These are phyloP conservation scores for Zhengitettix transpicula DNA, from an alignment of 2,888 invertebrate species.

Conservation along the genomic window DNA sequence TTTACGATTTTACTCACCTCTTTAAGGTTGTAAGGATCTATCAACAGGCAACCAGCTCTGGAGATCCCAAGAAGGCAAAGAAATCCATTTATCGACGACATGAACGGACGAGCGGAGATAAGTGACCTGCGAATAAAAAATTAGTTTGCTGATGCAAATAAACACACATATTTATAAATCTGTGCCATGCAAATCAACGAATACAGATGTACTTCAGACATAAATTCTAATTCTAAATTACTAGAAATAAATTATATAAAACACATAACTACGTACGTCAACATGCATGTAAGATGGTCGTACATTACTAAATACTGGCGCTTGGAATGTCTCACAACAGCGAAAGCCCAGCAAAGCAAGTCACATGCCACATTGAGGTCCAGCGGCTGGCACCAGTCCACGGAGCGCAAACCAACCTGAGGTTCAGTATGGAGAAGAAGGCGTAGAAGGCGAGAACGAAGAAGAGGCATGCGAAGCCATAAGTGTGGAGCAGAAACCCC, in stretches of 20 bases:
- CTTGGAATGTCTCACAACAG: no score
- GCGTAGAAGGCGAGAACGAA: conserved; percentile 35
- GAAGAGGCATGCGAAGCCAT: conserved; percentile 36
- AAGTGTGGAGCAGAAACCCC: conserved; percentile 36
- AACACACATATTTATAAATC: no score
- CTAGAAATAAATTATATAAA: no score
- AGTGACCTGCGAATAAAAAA: conserved; percentile 25
- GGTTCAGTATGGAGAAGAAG: conserved; percentile 34
- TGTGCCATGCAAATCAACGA: no score
- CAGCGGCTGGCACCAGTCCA: neutral
- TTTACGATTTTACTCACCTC: conserved; percentile 22
- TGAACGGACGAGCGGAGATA: conserved; percentile 33
- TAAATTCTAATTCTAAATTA: no score
- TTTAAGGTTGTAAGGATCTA: conserved; percentile 38
- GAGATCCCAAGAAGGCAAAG: conserved; percentile 33
- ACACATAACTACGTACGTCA: no score
- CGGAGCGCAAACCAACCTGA: conserved; percentile 24
- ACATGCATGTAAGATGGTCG: no score
- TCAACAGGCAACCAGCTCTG: conserved; percentile 32
- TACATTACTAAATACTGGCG: no score
- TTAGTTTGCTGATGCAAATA: no score
- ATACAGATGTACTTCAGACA: no score
- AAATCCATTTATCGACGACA: conserved; percentile 37
- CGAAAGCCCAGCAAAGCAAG: no score
- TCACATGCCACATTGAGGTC: neutral